Evolutionary conservation across 2,888 invertebrate species (phyloP).

Genomic region (Eulithis testata): DNA sequence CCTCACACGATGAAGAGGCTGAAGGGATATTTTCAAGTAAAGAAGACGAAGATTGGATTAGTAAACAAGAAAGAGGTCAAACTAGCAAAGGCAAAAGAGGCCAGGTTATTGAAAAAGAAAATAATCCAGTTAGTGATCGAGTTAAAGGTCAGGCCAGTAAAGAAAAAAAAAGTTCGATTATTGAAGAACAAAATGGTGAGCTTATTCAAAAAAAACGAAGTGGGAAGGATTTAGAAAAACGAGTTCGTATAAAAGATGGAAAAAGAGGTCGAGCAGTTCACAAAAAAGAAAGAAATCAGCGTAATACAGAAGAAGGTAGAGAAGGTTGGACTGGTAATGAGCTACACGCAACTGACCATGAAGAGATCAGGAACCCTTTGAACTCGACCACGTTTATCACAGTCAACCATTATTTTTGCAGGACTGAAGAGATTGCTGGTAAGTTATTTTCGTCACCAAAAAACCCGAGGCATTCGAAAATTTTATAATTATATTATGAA

Average conservation of each 20-base stretch:
- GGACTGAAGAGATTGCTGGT: constrained; percentile 44
- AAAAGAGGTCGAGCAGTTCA: neutral
- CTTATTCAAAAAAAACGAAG: no score
- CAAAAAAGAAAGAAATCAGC: neutral
- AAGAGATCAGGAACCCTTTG: constrained; percentile 32
- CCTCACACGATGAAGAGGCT: neutral
- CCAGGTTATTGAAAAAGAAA: neutral
- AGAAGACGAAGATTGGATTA: neutral
- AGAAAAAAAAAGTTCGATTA: neutral
- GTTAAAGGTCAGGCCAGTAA: neutral
- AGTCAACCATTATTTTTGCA: constrained; percentile 56
- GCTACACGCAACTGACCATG: neutral
- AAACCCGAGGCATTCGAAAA: no score
- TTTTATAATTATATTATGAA: no score
- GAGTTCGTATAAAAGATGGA: neutral
- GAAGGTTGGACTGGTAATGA: neutral
- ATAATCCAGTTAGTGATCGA: neutral
- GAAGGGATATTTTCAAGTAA: neutral
- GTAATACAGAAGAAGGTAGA: neutral
- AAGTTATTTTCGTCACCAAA: constrained; percentile 15
- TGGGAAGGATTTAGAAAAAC: no score
- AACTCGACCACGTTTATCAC: constrained; percentile 48
- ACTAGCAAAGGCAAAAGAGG: neutral
- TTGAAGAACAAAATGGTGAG: no score
- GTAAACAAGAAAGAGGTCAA: neutral